These are phyloP conservation scores for Lasiurus cinereus DNA, from an alignment of 2,113 vertebrate species.

Conservation along the genomic window DNA sequence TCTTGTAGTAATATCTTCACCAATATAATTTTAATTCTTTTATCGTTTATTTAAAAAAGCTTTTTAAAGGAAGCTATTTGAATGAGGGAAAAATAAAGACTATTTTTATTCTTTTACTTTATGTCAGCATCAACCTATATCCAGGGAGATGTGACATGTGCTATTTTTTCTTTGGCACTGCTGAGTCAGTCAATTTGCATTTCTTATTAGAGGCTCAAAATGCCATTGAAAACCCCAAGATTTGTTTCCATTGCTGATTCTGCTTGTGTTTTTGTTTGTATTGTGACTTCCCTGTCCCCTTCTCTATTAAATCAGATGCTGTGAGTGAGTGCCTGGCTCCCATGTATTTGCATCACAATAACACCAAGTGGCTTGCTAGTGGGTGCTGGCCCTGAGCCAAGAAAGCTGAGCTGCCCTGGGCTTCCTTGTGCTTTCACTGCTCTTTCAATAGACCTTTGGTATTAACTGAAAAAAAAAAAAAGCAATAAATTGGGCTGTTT, in stretches of 20 bases:
- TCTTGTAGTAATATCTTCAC: no score
- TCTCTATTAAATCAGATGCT: slow-evolving; percentile 71
- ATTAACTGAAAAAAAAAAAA: slow-evolving; percentile 67
- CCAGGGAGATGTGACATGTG: neutral
- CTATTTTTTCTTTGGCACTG: neutral
- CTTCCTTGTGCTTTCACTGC: slow-evolving; percentile 65
- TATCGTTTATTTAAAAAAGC: neutral
- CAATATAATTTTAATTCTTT: neutral
- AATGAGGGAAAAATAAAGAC: neutral
- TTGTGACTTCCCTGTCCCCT: no score
- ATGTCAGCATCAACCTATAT: neutral
- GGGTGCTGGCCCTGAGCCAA: slow-evolving; percentile 69
- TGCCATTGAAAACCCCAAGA: neutral
- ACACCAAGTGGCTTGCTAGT: slow-evolving; percentile 47
- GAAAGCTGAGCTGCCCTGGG: slow-evolving; percentile 39
- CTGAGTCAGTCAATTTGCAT: slow-evolving; percentile 51
- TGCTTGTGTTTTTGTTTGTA: neutral
- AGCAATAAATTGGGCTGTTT: slow-evolving; percentile 74
- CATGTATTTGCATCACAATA: slow-evolving; percentile 79
- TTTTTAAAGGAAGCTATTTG: neutral
- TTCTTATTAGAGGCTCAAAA: slow-evolving; percentile 24
- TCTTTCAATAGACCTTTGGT: slow-evolving; percentile 76
- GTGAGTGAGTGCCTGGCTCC: neutral
- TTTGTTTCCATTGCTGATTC: slow-evolving; percentile 68
- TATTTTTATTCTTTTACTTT: neutral